phyloP scores from a whole-genome alignment of 2,113 vertebrate species.

The Nasalis larvatus region DNA sequence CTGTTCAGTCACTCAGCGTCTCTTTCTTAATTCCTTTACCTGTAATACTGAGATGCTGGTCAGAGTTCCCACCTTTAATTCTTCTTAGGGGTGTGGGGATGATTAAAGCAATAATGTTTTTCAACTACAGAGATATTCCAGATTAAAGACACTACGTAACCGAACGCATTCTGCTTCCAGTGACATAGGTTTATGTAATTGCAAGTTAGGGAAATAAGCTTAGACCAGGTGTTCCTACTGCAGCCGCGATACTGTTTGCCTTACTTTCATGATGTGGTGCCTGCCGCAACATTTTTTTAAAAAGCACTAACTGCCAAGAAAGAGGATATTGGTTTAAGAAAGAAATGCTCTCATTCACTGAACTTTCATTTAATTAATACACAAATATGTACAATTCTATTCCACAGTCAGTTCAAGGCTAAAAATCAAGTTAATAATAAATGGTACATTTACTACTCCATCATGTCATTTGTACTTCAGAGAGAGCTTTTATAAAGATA shows the following conservation, averaged over 20 bases:
- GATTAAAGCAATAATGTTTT: conserved; percentile 54
- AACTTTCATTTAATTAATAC: not conserved
- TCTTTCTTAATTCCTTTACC: conserved; percentile 24
- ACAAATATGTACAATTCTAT: not conserved
- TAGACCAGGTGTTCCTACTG: not conserved
- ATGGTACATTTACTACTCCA: not conserved
- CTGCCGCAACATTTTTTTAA: not conserved
- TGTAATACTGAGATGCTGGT: not conserved
- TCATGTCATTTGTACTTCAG: not conserved
- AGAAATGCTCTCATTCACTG: not conserved
- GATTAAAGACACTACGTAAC: conserved; percentile 4
- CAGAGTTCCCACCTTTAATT: conserved; percentile 22
- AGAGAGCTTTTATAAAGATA: not conserved
- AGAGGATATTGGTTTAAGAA: not conserved
- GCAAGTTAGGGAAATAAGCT: conserved; percentile 11
- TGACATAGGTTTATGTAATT: not conserved
- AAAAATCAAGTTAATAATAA: conserved; percentile 20
- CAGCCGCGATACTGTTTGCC: not conserved
- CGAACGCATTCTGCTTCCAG: not conserved
- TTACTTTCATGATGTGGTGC: not conserved
- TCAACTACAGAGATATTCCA: conserved; percentile 33
- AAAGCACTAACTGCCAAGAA: not conserved
- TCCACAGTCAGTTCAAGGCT: not conserved
- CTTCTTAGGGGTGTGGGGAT: conserved; percentile 43
- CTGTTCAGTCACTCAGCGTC: not conserved